Percentiles rank a stretch among this genome's conserved stretches.
Conservation (phyloP, 2,113 vertebrate species). For the Hippocampus comes region DNA sequence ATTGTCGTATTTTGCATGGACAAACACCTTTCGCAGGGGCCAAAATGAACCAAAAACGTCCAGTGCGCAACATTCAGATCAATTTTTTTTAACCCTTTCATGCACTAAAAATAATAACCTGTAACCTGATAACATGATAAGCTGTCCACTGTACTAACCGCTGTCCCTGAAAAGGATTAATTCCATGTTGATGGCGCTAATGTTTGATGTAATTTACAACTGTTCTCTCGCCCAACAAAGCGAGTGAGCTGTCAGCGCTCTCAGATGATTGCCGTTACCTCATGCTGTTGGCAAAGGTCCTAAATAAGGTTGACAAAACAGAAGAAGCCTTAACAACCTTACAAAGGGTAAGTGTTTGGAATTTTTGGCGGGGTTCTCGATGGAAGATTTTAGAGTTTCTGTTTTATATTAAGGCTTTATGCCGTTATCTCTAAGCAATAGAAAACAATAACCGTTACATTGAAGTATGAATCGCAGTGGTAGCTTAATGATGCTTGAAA, state of each 20-base stretch:
- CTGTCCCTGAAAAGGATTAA: no score
- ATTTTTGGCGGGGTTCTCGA: not conserved
- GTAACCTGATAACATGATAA: no score
- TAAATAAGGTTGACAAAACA: slow-evolving; percentile 84
- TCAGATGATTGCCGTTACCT: slow-evolving; percentile 86
- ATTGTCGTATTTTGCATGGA: no score
- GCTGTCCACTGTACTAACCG: no score
- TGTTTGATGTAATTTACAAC: not conserved
- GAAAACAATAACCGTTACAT: not conserved
- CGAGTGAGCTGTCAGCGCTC: slow-evolving; percentile 80
- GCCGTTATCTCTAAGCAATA: not conserved
- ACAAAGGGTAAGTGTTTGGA: slow-evolving; percentile 76
- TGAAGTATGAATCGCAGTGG: not conserved
- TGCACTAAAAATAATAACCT: no score
- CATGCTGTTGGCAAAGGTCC: slow-evolving; percentile 87
- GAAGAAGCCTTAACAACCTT: slow-evolving; percentile 81
- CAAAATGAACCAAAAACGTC: no score
- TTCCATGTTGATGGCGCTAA: not conserved
- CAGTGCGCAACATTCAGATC: no score
- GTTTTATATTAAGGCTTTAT: not conserved
- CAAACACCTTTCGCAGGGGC: no score
- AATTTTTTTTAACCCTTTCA: no score
- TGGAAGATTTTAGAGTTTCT: not conserved
- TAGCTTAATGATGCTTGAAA: not conserved
- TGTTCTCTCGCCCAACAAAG: slow-evolving; percentile 60